Evolutionary conservation across 2,113 vertebrate genomes (phyloP), one percentile per base, ranked within the genome.

Genomic region (Aegithalos caudatus): DNA sequence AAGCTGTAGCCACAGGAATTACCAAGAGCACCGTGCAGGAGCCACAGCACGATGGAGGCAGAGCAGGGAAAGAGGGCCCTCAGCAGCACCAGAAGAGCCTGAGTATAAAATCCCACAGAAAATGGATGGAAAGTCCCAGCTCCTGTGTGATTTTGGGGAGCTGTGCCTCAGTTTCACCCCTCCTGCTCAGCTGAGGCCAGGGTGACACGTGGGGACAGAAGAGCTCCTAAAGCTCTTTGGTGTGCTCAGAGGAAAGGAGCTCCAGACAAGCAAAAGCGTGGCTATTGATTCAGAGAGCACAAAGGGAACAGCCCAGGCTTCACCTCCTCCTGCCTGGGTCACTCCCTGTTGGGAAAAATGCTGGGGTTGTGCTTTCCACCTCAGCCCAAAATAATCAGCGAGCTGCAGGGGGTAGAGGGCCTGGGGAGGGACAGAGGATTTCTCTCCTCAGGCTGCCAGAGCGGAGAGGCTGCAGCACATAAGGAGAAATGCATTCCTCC

Each of bases 351-450:
- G 81, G 86, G 95, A 95, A 91, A 89, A 85, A 90, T 7, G 42
- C 78, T 57, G 7, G 69, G 64, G 48, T 21, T 93, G 90, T 72
- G 87, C 89, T 88, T 92, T 91, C 86, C 90, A 86, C 90, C 74
- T 74, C 95, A 71, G 96, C 93, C 97, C 94, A 90, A 97, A 96
- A 97, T 96, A 94, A 95, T 90, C 94, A 69, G 83, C 28, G 14
- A 83, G 71, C 91, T 92, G 86, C 87, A 87, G 96, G 93, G 92
- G 96, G 96, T 61, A 57, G 76, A 87, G 33, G 60, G 67, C 86
- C 77, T 44, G 56, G 71, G 50, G 74, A 83, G 29, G 54, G 35
- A 91, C 33, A 81, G 60, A 93, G 74, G 81, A 81, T 58, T 45
- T 88, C 92, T 69, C 66, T 66, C 79, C 66, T 66, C 27, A 19